phyloP scores from a whole-genome alignment of 2,113 vertebrate genomes.

The Catharus fuscescens region DNA sequence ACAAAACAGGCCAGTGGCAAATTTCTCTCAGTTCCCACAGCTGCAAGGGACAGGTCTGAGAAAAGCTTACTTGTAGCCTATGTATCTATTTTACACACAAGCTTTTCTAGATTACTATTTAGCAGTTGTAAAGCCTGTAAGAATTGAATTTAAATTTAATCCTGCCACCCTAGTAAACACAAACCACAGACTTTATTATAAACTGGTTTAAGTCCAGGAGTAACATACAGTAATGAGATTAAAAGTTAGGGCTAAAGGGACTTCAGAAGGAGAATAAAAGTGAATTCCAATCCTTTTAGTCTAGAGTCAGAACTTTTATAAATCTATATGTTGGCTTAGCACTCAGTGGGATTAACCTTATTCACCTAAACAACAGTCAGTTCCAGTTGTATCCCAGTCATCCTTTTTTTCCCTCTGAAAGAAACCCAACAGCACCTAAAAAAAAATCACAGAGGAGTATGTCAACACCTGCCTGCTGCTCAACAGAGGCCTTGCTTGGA shows the following conservation, averaged over 20 bases:
- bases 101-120: background rate
- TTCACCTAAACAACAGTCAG: background rate
- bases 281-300: background rate
- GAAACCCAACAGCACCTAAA: background rate
- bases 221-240: background rate
- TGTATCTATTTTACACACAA: background rate
- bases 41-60: background rate
- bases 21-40: background rate
- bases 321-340: background rate
- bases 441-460: background rate
- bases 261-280: background rate
- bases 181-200: background rate
- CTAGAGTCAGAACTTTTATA: background rate
- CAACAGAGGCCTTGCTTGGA: background rate
- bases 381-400: background rate
- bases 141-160: background rate
- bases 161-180: background rate
- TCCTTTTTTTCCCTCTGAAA: background rate
- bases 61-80: background rate
- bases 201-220: background rate
- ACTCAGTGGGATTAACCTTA: constrained; percentile 10
- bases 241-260: background rate
- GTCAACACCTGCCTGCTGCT: background rate
- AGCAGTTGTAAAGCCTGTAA: background rate
- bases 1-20: constrained; percentile 14